Percentiles rank a stretch among this genome's conserved stretches.
Conservation (phyloP, 2,113 vertebrate genomes). For the Cephalopholis sonnerati region DNA sequence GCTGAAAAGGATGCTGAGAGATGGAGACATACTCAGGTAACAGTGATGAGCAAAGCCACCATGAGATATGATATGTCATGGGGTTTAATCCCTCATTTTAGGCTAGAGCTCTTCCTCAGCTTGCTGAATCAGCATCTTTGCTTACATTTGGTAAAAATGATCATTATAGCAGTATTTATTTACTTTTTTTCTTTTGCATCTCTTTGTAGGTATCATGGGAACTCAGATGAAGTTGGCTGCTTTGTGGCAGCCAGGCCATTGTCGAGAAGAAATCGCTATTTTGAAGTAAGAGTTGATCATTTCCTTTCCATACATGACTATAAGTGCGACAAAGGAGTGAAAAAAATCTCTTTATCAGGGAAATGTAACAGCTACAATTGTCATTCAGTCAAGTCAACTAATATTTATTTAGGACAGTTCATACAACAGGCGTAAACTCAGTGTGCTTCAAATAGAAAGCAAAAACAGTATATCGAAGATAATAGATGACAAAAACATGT, state of each 20-base stretch:
- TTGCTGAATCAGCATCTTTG: neutral
- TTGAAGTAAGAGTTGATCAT: slow-evolving; percentile 87
- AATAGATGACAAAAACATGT: too few species aligned
- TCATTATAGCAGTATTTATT: neutral
- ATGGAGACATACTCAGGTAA: slow-evolving; percentile 92
- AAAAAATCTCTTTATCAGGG: too few species aligned
- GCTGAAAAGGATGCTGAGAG: slow-evolving; percentile 91
- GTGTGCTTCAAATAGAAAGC: too few species aligned
- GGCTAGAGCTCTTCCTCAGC: neutral
- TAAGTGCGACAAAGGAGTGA: neutral
- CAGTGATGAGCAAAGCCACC: neutral
- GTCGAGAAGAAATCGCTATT: slow-evolving; percentile 94
- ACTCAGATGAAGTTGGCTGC: slow-evolving; percentile 96
- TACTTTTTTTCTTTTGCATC: neutral
- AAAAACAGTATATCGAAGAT: too few species aligned
- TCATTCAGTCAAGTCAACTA: neutral
- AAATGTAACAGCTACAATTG: neutral
- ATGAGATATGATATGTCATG: neutral
- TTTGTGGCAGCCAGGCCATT: slow-evolving; percentile 93
- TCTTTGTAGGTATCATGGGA: slow-evolving; percentile 91
- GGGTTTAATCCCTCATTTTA: neutral
- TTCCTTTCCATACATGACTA: neutral
- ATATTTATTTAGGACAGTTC: too few species aligned
- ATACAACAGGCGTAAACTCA: too few species aligned
- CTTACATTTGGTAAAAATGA: neutral